Conservation (phyloP, 2,888 invertebrate species). For the Rhaphigaster nebulosa region DNA sequence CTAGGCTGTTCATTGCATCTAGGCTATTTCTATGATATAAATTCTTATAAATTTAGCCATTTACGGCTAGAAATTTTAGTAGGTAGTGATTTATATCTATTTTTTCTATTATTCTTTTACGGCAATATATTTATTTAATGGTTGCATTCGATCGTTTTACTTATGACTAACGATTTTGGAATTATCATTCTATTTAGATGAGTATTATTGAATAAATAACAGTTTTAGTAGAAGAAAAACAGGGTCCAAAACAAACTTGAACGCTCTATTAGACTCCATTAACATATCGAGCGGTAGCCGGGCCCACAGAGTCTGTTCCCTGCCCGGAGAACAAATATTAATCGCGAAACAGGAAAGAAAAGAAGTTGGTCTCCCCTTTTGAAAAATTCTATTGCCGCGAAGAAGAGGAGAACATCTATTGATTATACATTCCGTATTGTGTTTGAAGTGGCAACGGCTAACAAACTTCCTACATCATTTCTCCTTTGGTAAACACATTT, state of each 20-base stretch:
- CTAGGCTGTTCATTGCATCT: too few relatives aligned
- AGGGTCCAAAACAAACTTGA: neutral
- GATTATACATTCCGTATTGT: constrained; percentile 59
- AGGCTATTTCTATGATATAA: too few relatives aligned
- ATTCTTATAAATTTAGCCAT: too few relatives aligned
- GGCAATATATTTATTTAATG: too few relatives aligned
- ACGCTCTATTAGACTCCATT: constrained; percentile 22
- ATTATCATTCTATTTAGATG: neutral
- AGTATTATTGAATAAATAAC: neutral
- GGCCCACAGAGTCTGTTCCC: constrained; percentile 23
- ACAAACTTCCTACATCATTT: constrained; percentile 57
- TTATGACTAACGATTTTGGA: too few relatives aligned
- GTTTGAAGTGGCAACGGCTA: constrained; percentile 54
- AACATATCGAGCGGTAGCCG: neutral
- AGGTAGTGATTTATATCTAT: too few relatives aligned
- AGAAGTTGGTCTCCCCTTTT: constrained; percentile 21
- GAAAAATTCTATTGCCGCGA: constrained; percentile 18
- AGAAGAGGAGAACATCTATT: constrained; percentile 49
- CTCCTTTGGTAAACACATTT: constrained; percentile 58
- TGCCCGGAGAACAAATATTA: constrained; percentile 31
- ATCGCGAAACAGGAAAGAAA: constrained; percentile 39
- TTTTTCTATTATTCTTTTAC: too few relatives aligned
- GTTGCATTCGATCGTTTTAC: neutral
- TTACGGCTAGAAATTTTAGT: too few relatives aligned
- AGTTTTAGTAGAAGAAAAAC: neutral